Base-by-base conservation (phyloP, 2,797 vertebrate genomes). In the Chelon labrosus region DNA sequence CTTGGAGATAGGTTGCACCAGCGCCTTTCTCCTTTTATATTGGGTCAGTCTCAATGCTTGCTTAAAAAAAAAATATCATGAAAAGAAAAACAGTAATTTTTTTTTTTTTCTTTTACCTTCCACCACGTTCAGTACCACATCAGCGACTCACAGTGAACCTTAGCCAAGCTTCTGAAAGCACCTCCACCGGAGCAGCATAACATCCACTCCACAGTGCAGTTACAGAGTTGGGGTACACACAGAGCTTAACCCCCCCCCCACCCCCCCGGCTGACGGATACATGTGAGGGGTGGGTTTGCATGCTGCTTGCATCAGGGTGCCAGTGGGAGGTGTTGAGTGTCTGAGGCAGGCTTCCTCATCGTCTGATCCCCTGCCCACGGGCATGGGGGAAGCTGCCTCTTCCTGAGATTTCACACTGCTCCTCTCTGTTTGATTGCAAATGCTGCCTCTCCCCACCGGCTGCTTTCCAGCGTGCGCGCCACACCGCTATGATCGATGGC, bases 301-400 rank as follows among this genome's bases (percentile, higher is more conserved):
- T 91, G 91, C 90, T 75, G 93, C 93, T 95, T 95, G 94, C 94
- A 90, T 95, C 94, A 95, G 93, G 88, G 87, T 85, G 92, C 92
- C 91, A 91, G 91, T 94, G 94, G 93, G 93, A 93, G 90, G 92
- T 90, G 90, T 87, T 80, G 90, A 91, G 91, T 90, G 92, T 93
- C 92, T 93, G 90, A 92, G 91, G 92, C 93, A 93, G 93, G 91
- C 92, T 93, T 93, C 91, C 90, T 92, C 92, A 92, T 91, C 87
- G 90, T 95, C 93, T 95, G 94, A 95, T 95, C 94, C 93, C 88
- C 87, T 91, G 93, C 94, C 93, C 91, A 93, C 88, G 83, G 94
- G 92, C 89, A 91, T 89, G 88, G 89, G 87, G 92, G 92, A 91
- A 90, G 91, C 91, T 91, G 91, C 91, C 91, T 94, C 92, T 93